Conservation (phyloP, 2,113 vertebrate genomes). For the Noctilio leporinus region DNA sequence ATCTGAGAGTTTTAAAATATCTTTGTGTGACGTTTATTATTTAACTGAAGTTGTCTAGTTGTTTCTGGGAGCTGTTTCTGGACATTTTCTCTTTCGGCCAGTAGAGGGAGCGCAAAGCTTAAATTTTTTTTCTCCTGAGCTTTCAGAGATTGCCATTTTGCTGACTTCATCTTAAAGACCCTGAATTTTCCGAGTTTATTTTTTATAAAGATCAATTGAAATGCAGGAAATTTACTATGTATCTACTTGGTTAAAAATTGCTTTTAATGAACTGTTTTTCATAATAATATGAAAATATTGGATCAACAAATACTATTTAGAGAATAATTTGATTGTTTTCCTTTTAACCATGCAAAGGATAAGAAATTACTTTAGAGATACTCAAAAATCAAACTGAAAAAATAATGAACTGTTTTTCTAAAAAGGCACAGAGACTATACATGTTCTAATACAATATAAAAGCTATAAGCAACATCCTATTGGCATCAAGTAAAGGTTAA, state of each 20-base stretch:
- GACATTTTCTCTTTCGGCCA: background rate
- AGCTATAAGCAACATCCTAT: background rate
- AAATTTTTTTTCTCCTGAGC: background rate
- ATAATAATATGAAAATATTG: background rate
- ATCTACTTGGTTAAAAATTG: background rate
- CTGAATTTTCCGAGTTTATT: background rate
- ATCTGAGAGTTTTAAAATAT: background rate
- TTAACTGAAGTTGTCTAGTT: background rate
- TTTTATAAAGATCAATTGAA: background rate
- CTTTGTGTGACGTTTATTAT: background rate
- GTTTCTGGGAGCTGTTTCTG: background rate
- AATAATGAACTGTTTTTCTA: background rate
- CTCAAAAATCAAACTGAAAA: background rate
- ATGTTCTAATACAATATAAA: background rate
- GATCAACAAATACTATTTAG: background rate
- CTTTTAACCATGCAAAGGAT: background rate
- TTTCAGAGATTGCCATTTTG: background rate
- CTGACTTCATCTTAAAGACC: background rate
- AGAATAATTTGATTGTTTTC: background rate
- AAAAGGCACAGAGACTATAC: background rate
- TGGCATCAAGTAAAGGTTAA: background rate
- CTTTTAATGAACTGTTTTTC: background rate
- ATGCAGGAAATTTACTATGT: background rate
- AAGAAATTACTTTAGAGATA: background rate
- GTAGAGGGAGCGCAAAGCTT: conserved; percentile 54